These are phyloP conservation scores for Pseudomyrmex gracilis DNA, from an alignment of 1,140 invertebrate genomes.

Conservation along the genomic window DNA sequence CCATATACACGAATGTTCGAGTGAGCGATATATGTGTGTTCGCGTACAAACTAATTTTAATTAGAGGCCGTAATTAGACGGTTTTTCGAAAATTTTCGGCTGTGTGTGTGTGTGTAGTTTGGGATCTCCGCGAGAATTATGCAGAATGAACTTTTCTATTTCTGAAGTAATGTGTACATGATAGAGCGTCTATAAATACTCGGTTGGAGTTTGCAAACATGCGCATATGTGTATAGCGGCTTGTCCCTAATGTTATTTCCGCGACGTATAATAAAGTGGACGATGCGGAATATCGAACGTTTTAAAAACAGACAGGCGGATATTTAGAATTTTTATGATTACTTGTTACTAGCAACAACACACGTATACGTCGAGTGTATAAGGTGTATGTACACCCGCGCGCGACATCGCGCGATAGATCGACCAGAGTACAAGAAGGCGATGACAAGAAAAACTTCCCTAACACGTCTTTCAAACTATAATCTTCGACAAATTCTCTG, in stretches of 20 bases:
- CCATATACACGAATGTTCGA: not conserved
- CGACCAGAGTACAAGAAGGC: not conserved
- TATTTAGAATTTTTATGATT: constrained; percentile 38
- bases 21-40: not conserved
- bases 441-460: constrained; percentile 26
- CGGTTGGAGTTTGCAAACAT: constrained; percentile 19
- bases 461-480: constrained; percentile 52
- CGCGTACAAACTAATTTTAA: constrained; percentile 18
- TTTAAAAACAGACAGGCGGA: not conserved
- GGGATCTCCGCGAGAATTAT: constrained; percentile 1
- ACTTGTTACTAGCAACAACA: constrained; percentile 7
- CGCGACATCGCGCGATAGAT: constrained; percentile 6
- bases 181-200: constrained; percentile 33
- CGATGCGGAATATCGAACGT: constrained; percentile 9
- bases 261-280: constrained; percentile 21
- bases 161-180: constrained; percentile 4
- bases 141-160: constrained; percentile 24
- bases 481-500: constrained; percentile 69
- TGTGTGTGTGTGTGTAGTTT: too few species aligned
- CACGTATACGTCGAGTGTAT: constrained; percentile 29
- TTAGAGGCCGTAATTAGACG: not conserved
- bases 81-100: constrained; percentile 2
- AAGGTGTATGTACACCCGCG: not conserved
- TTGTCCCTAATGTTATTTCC: constrained; percentile 16
- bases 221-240: constrained; percentile 11